A percentile compares a stretch with the other conserved stretches of the same genome.
Evolutionary conservation across 2,797 vertebrate species (phyloP).

Genomic region (Eospalax fontanierii): DNA sequence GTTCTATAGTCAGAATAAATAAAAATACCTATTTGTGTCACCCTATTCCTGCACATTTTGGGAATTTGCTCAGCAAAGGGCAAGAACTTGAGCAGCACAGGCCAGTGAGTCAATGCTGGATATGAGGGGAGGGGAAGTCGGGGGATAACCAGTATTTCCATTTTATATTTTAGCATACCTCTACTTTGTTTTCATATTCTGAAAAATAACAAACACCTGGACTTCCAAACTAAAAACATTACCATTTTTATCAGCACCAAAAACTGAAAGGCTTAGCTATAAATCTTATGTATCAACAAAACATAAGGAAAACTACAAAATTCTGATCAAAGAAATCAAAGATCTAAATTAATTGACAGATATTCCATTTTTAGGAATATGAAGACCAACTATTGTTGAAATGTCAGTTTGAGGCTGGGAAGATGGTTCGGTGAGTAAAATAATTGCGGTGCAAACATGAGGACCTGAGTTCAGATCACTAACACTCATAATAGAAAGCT

Average conservation of each 20-base stretch:
- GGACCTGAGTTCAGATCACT: not conserved
- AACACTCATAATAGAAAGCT: too few species aligned
- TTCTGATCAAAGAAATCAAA: not conserved
- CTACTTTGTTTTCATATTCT: not conserved
- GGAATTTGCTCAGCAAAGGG: conserved; percentile 11
- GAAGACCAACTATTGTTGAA: not conserved
- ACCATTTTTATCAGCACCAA: not conserved
- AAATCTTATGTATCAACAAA: conserved; percentile 27
- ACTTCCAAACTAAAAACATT: conserved; percentile 44
- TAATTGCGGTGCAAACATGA: not conserved
- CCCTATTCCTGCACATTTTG: not conserved
- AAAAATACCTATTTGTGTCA: conserved; percentile 22
- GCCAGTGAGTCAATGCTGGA: not conserved
- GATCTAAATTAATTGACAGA: not conserved
- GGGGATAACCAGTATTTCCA: not conserved
- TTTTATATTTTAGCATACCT: not conserved
- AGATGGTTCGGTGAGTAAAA: not conserved
- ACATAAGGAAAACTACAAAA: not conserved
- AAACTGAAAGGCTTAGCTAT: not conserved
- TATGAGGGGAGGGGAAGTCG: not conserved
- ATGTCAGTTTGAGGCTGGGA: not conserved
- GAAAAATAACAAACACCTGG: not conserved
- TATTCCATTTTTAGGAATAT: not conserved
- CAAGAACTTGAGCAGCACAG: not conserved
- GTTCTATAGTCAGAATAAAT: conserved; percentile 26